These are phyloP conservation scores for Pandemis heparana DNA, from an alignment of 2,888 invertebrate genomes.

Conservation along the genomic window DNA sequence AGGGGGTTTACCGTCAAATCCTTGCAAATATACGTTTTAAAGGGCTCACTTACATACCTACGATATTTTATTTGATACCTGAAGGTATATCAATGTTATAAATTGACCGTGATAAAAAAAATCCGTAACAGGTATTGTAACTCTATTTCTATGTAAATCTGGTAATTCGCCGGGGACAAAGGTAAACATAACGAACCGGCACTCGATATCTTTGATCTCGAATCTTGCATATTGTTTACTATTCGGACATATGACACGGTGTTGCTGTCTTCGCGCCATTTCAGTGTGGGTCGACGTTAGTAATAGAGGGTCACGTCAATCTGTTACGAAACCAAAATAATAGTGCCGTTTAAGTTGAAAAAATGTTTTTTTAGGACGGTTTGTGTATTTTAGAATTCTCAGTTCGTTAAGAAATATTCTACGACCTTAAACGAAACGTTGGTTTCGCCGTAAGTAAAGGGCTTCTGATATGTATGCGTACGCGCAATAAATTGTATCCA, in stretches of 20 bases:
- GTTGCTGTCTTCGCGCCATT: constrained; percentile 34
- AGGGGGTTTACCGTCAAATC: too few relatives aligned
- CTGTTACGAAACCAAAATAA: constrained; percentile 17
- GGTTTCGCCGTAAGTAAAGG: constrained; percentile 47
- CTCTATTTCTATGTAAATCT: constrained; percentile 32
- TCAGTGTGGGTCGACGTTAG: constrained; percentile 31
- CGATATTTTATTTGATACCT: too few relatives aligned
- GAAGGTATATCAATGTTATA: not conserved
- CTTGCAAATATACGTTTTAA: too few relatives aligned
- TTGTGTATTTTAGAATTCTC: not conserved
- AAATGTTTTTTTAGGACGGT: not conserved
- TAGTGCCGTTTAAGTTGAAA: not conserved
- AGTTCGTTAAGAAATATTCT: not conserved
- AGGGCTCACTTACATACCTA: too few relatives aligned
- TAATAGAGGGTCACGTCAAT: constrained; percentile 15
- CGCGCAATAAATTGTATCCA: constrained; percentile 79
- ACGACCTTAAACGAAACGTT: constrained; percentile 33
- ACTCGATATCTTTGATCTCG: constrained; percentile 36
- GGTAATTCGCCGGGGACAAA: constrained; percentile 13
- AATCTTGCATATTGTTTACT: constrained; percentile 34
- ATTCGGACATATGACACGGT: constrained; percentile 25
- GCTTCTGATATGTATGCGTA: constrained; percentile 56
- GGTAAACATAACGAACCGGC: constrained; percentile 38
- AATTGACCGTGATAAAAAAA: not conserved
- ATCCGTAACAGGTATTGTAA: constrained; percentile 11